These are phyloP conservation scores for Telenomus remus DNA, from an alignment of 1,140 invertebrate species.

Conservation along the genomic window DNA sequence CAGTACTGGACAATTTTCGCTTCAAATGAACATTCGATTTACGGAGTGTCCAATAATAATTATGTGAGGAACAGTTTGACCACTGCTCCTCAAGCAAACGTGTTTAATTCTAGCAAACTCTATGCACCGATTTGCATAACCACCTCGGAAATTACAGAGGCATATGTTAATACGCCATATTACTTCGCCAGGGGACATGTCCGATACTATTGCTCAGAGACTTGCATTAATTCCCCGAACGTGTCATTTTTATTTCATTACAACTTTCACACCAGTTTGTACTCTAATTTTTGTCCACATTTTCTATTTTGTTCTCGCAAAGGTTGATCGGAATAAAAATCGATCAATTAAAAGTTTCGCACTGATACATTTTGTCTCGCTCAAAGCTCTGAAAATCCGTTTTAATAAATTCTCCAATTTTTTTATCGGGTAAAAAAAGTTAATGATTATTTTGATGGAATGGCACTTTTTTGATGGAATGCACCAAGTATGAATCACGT, in stretches of 20 bases:
- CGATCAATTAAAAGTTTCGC: too few relatives aligned
- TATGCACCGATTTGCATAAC: constrained; percentile 64
- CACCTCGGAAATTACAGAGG: constrained; percentile 64
- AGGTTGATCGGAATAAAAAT: too few relatives aligned
- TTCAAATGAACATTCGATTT: too few relatives aligned
- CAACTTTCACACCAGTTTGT: background rate
- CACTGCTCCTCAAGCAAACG: constrained; percentile 39
- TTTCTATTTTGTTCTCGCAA: background rate
- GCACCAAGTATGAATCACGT: too few relatives aligned
- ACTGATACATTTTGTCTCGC: too few relatives aligned
- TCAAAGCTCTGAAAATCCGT: too few relatives aligned
- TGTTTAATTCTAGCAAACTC: constrained; percentile 59
- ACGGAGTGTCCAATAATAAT: constrained; percentile 42
- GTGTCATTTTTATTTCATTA: background rate
- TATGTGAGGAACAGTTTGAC: constrained; percentile 52
- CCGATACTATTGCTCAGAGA: constrained; percentile 53
- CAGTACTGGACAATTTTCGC: too few relatives aligned
- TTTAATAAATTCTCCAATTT: too few relatives aligned
- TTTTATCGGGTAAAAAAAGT: too few relatives aligned
- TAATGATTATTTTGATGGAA: too few relatives aligned
- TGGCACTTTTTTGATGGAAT: too few relatives aligned
- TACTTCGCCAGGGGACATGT: constrained; percentile 28
- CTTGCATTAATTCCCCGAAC: constrained; percentile 59
- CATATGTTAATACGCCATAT: constrained; percentile 52
- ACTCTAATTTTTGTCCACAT: background rate